phyloP scores from a whole-genome alignment of 2,797 vertebrate genomes.

The Thunnus albacares region DNA sequence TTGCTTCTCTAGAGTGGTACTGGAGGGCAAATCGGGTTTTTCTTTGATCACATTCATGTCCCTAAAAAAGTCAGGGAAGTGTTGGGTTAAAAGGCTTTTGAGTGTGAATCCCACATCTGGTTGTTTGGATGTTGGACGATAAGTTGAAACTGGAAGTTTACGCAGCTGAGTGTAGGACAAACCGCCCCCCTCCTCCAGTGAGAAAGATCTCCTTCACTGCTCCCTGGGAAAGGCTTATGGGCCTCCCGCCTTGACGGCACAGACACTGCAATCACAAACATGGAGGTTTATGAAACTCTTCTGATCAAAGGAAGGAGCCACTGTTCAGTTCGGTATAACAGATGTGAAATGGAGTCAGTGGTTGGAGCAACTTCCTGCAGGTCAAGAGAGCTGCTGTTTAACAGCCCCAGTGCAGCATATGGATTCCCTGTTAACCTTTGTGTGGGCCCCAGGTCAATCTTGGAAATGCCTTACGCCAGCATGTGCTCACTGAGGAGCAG shows the following conservation, averaged over 20 bases:
- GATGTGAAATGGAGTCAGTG: slow-evolving; percentile 59
- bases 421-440: slow-evolving; percentile 72
- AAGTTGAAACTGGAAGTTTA: slow-evolving; percentile 78
- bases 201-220: slow-evolving; percentile 58
- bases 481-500: slow-evolving; percentile 35
- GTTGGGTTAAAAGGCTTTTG: slow-evolving; percentile 45
- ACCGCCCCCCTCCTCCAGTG: slow-evolving; percentile 45
- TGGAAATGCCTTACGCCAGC: slow-evolving; percentile 59
- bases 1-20: slow-evolving; percentile 39
- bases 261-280: slow-evolving; percentile 58
- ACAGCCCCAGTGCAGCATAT: slow-evolving; percentile 57
- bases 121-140: slow-evolving; percentile 72
- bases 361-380: slow-evolving; percentile 65
- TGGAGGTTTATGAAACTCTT: slow-evolving; percentile 57
- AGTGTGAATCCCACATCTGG: slow-evolving; percentile 74
- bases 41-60: slow-evolving; percentile 28
- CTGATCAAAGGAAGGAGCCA: slow-evolving; percentile 67
- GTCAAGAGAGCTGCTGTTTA: slow-evolving; percentile 68
- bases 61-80: slow-evolving; percentile 42
- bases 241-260: slow-evolving; percentile 26
- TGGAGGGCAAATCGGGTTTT: slow-evolving; percentile 38
- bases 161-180: slow-evolving; percentile 75
- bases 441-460: slow-evolving; percentile 64
- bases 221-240: slow-evolving; percentile 64
- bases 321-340: slow-evolving; percentile 39